These are phyloP conservation scores for Gastrophysa polygoni DNA, from an alignment of 2,888 invertebrate genomes.

Conservation along the genomic window DNA sequence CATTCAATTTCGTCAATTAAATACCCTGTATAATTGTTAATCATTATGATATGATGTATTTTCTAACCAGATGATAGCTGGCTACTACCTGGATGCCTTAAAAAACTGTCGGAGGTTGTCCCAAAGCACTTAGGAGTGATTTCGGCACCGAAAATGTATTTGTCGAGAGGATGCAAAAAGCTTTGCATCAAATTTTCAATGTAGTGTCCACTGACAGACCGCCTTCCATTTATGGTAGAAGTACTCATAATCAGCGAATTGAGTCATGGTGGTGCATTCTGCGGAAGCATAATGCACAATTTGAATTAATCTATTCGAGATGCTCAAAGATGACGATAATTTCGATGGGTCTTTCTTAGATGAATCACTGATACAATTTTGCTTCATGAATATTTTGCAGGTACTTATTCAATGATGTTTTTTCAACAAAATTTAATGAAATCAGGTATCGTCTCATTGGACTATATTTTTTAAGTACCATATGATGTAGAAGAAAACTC, in stretches of 20 bases:
- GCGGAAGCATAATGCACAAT: slow-evolving; percentile 14
- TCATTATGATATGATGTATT: no score
- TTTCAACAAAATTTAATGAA: no score
- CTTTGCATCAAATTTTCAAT: slow-evolving; percentile 10
- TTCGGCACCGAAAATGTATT: background rate
- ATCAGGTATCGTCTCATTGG: no score
- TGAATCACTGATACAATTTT: slow-evolving; percentile 11
- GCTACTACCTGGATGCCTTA: no score
- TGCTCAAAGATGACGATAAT: slow-evolving; percentile 13
- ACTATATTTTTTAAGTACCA: no score
- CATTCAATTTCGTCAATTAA: no score
- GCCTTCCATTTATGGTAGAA: background rate
- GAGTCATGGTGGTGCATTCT: slow-evolving; percentile 18
- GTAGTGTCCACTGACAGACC: background rate
- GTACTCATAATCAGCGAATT: slow-evolving; percentile 9
- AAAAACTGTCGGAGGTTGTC: no score
- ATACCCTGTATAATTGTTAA: no score
- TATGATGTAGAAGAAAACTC: no score
- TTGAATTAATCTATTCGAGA: slow-evolving; percentile 25
- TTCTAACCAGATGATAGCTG: no score
- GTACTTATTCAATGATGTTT: no score
- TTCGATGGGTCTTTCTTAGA: slow-evolving; percentile 11
- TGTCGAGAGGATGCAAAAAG: background rate
- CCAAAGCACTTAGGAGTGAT: no score
- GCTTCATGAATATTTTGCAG: background rate